Conservation (phyloP, 2,888 invertebrate species). For the Lycaena phlaeas region DNA sequence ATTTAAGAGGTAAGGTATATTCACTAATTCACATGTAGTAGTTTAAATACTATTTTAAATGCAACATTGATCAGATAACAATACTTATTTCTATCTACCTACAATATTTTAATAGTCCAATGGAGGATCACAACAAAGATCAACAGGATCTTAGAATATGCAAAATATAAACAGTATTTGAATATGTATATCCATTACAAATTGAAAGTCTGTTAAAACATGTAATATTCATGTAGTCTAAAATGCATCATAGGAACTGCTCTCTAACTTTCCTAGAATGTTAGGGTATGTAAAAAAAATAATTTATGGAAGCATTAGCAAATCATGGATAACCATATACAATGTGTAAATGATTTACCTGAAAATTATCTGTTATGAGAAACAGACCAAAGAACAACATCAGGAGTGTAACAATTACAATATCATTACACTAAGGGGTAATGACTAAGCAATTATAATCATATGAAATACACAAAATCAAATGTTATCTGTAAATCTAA, state of each 20-base stretch:
- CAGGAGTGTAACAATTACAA: no score
- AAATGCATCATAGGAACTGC: not conserved
- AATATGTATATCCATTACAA: not conserved
- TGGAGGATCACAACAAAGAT: not conserved
- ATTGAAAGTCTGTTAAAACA: not conserved
- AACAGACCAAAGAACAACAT: no score
- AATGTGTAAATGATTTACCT: no score
- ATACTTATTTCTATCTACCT: not conserved
- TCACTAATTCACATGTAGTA: not conserved
- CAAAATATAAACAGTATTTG: not conserved
- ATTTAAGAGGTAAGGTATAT: not conserved
- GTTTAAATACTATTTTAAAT: slow-evolving; percentile 4
- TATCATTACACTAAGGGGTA: not conserved
- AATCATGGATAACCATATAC: no score
- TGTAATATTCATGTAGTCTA: not conserved
- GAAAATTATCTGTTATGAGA: no score
- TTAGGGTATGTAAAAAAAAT: no score
- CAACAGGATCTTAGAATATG: not conserved
- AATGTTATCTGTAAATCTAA: slow-evolving; percentile 1
- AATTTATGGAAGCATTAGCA: no score
- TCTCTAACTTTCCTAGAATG: no score
- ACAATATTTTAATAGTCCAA: not conserved
- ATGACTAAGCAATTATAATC: slow-evolving; percentile 1
- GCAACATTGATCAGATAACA: slow-evolving; percentile 8
- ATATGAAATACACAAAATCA: not conserved